These are phyloP conservation scores for Deilephila porcellus DNA, from an alignment of 2,888 invertebrate species.

Conservation along the genomic window DNA sequence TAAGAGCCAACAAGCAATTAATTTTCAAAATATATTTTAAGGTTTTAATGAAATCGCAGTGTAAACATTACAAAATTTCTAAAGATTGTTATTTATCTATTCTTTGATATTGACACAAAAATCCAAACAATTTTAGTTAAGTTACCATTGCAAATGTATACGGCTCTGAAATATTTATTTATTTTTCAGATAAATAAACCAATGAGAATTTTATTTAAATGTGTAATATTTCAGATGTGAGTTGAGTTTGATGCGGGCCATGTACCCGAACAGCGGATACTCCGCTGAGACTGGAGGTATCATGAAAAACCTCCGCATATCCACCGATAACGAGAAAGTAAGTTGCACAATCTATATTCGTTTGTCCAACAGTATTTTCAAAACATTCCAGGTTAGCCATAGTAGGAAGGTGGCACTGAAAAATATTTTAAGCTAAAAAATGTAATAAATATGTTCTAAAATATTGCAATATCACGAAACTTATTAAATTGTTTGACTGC, in stretches of 20 bases:
- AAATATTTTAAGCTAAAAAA: too few species aligned
- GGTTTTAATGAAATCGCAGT: background rate
- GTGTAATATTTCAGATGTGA: conserved; percentile 77
- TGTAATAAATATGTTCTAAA: too few species aligned
- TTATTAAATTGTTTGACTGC: too few species aligned
- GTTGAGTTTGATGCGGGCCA: conserved; percentile 86
- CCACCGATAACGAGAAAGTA: conserved; percentile 92
- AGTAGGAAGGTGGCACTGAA: too few species aligned
- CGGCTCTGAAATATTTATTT: background rate
- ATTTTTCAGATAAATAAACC: background rate
- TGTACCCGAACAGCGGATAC: conserved; percentile 94
- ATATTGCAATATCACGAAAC: too few species aligned
- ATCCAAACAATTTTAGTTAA: too few species aligned
- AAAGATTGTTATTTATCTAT: too few species aligned
- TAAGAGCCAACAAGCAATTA: too few species aligned
- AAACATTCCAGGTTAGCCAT: too few species aligned
- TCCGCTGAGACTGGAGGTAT: conserved; percentile 94
- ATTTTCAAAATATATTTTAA: too few species aligned
- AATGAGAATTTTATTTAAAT: background rate
- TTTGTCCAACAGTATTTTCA: background rate
- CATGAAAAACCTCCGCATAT: conserved; percentile 92
- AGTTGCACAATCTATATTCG: conserved; percentile 36
- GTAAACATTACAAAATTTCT: background rate
- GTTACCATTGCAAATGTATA: background rate
- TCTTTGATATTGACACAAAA: too few species aligned